phyloP scores from a whole-genome alignment of 2,888 invertebrate species.

The Amphiduros pacificus region DNA sequence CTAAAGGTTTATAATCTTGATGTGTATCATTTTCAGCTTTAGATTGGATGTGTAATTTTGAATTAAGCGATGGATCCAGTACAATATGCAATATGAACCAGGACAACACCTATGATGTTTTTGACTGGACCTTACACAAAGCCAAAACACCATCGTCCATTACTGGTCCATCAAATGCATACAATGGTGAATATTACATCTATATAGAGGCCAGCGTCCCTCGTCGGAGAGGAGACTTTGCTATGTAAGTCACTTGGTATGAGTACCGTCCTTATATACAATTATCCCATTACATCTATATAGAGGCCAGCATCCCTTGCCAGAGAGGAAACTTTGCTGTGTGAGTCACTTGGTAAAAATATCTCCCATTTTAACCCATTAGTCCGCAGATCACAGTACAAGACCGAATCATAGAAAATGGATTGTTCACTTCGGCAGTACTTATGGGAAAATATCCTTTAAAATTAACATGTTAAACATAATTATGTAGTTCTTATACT shows the following conservation, averaged over 20 bases:
- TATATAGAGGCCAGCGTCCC: slow-evolving; percentile 76
- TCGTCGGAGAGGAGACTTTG: slow-evolving; percentile 68
- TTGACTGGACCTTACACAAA: slow-evolving; percentile 48
- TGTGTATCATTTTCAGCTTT: too few relatives aligned
- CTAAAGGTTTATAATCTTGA: too few relatives aligned
- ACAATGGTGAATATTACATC: slow-evolving; percentile 66
- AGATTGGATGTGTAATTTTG: slow-evolving; percentile 53
- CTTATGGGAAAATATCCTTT: too few relatives aligned
- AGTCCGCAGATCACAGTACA: too few relatives aligned
- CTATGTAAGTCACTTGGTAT: slow-evolving; percentile 59
- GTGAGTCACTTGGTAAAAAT: too few relatives aligned
- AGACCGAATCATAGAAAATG: too few relatives aligned
- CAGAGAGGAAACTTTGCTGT: slow-evolving; percentile 69
- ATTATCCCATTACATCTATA: slow-evolving; percentile 80
- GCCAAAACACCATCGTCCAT: slow-evolving; percentile 26
- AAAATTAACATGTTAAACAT: too few relatives aligned
- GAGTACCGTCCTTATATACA: too few relatives aligned
- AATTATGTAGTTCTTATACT: too few relatives aligned
- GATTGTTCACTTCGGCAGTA: too few relatives aligned
- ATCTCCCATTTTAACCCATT: too few relatives aligned
- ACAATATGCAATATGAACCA: slow-evolving; percentile 47
- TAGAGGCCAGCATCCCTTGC: slow-evolving; percentile 72
- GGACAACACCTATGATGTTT: slow-evolving; percentile 44
- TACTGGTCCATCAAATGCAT: slow-evolving; percentile 29
- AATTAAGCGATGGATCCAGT: slow-evolving; percentile 40